A percentile compares a stretch with the other conserved stretches of the same genome.
Conservation (phyloP, 2,888 invertebrate genomes). For the Protodeltote pygarga region DNA sequence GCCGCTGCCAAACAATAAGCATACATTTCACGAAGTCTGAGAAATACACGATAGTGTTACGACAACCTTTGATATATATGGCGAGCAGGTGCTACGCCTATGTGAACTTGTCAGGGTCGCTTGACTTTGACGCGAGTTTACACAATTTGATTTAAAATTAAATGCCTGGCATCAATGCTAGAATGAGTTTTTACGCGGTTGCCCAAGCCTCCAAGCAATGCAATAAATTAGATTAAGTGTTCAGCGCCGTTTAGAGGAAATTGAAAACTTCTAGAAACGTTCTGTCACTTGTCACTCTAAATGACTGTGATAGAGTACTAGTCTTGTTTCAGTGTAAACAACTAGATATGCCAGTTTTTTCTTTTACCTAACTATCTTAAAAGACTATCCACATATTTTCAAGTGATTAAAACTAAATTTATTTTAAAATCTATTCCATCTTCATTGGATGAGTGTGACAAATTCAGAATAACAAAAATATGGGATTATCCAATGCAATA, state of each 20-base stretch:
- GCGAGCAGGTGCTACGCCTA: slow-evolving; percentile 66
- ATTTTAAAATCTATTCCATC: slow-evolving; percentile 8
- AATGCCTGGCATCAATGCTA: slow-evolving; percentile 52
- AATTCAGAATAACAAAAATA: too few relatives aligned
- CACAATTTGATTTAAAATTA: slow-evolving; percentile 59
- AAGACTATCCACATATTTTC: background rate
- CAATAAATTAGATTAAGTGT: slow-evolving; percentile 30
- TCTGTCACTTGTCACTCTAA: slow-evolving; percentile 37
- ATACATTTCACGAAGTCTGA: slow-evolving; percentile 50
- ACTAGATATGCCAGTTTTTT: slow-evolving; percentile 5
- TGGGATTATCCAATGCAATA: too few relatives aligned
- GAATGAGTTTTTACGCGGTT: slow-evolving; percentile 44
- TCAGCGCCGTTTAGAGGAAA: slow-evolving; percentile 22
- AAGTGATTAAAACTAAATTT: background rate
- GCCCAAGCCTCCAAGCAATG: slow-evolving; percentile 27
- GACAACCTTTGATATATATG: slow-evolving; percentile 68
- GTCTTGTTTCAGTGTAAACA: slow-evolving; percentile 16
- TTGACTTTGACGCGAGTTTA: slow-evolving; percentile 29
- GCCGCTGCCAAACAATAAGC: slow-evolving; percentile 75
- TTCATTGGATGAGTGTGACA: background rate
- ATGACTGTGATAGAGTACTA: slow-evolving; percentile 28
- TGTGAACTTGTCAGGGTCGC: slow-evolving; percentile 62
- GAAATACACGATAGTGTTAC: slow-evolving; percentile 55
- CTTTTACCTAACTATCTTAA: background rate
- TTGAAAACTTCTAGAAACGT: slow-evolving; percentile 22